These are phyloP conservation scores for Tinea pellionella DNA, from an alignment of 2,888 invertebrate genomes.

Conservation along the genomic window DNA sequence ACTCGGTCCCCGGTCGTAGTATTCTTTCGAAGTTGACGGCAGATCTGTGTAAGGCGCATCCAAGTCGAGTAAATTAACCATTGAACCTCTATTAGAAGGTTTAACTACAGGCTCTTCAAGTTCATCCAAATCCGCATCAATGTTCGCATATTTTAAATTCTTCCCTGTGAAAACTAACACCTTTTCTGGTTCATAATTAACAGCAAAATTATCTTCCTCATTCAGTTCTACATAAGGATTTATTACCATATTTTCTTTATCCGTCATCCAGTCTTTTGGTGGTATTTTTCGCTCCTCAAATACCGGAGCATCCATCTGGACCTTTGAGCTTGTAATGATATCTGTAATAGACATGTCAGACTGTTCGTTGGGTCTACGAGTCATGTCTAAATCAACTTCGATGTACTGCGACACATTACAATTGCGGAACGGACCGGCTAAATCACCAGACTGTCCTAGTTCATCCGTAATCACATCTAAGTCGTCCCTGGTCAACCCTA, in stretches of 20 bases:
- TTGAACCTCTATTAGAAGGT: conserved; percentile 18
- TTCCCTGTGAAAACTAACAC: conserved; percentile 54
- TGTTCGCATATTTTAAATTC: conserved; percentile 20
- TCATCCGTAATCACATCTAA: conserved; percentile 36
- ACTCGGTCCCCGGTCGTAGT: background rate
- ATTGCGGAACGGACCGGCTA: conserved; percentile 27
- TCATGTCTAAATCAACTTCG: conserved; percentile 48
- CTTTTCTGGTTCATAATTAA: conserved; percentile 37
- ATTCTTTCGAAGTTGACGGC: background rate
- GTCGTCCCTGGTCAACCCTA: conserved; percentile 33
- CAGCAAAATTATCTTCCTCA: conserved; percentile 38
- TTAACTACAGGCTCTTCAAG: conserved; percentile 23
- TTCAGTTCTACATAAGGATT: conserved; percentile 42
- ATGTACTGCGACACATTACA: conserved; percentile 42
- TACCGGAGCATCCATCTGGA: conserved; percentile 31
- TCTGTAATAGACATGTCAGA: conserved; percentile 58
- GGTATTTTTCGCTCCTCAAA: conserved; percentile 15
- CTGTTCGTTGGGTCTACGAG: conserved; percentile 29
- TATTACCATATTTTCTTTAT: conserved; percentile 52
- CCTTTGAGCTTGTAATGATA: conserved; percentile 32
- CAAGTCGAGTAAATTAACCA: background rate
- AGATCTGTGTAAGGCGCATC: background rate
- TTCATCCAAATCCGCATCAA: conserved; percentile 26
- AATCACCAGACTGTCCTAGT: conserved; percentile 30
- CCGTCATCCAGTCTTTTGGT: conserved; percentile 35